Base-by-base conservation (phyloP, 2,113 vertebrate species). In the Tetraodon nigroviridis region DNA sequence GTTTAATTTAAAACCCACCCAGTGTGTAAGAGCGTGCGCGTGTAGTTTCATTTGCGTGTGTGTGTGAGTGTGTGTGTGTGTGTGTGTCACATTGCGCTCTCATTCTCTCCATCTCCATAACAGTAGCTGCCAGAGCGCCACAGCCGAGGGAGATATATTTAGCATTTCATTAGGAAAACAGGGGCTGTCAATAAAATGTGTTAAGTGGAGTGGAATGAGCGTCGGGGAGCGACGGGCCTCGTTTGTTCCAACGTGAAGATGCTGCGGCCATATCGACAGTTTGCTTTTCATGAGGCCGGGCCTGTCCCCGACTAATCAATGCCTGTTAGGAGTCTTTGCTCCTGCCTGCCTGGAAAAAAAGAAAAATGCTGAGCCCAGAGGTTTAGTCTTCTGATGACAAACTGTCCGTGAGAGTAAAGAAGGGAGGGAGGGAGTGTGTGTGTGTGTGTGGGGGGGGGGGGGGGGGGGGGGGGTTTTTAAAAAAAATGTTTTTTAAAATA, bases 151-250 rank as follows among this genome's bases (percentile, higher is more conserved):
- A 86, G 85, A 89, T 89, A 87, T 87, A 88, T 88, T 88, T 87
- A 88, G 87, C 87, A 85, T 88, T 88, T 89, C 87, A 87, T 88
- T 88, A 88, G 88, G 83, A 87, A 86, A 87, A 87, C 86, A 87
- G 83, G 82, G 82, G 78, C 87, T 88, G 87, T 89, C 88, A 87
- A 87, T 89, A 87, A 88, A 88, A 89, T 87, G 88, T 83, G 87
- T 87, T 89, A 87, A 88, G 86, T 87, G 84, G 86, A 86, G 87
- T 87, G 82, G 86, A 88, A 88, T 88, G 88, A 88, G 86, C 82
- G 71, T 79, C n/a, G 62, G 82, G 82, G 81, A 87, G 84, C 81
- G 85, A 82, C 85, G 78, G 85, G 81, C 69, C 86, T 89, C 86
- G 82, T 87, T 89, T 87, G 84, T 89, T 84, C 85, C 86, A 77